Conservation (phyloP, 2,113 vertebrate species). For the Chrysochloris asiatica region DNA sequence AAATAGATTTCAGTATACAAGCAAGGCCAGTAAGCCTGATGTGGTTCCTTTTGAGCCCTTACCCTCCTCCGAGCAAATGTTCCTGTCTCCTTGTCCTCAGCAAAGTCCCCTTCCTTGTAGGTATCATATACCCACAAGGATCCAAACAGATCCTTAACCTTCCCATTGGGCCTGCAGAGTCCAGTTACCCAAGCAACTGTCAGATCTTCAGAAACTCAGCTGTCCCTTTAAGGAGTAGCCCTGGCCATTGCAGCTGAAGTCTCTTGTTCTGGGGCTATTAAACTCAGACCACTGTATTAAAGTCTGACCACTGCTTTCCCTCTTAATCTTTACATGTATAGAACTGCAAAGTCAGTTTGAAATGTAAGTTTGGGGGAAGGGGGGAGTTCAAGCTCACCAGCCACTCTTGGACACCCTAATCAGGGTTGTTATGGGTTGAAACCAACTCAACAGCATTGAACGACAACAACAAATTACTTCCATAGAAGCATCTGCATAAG, state of each 20-base stretch:
- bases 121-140: background rate
- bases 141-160: background rate
- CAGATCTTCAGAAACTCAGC: background rate
- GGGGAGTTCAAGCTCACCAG: no score
- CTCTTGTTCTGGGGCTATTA: background rate
- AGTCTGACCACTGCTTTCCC: background rate
- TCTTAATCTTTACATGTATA: background rate
- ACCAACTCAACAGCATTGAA: no score
- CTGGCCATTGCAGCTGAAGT: background rate
- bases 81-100: background rate
- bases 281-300: fast-evolving
- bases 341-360: no score
- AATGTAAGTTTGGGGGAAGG: no score
- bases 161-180: background rate
- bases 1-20: background rate
- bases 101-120: background rate
- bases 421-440: no score
- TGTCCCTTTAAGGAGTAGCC: background rate
- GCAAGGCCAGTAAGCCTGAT: background rate
- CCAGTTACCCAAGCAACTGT: background rate
- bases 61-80: background rate
- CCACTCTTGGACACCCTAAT: no score
- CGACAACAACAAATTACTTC: no score
- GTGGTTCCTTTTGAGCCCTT: background rate
- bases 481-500: background rate